These are phyloP conservation scores for Chaunax sp. DNA, from an alignment of 2,797 vertebrate species.

Conservation along the genomic window DNA sequence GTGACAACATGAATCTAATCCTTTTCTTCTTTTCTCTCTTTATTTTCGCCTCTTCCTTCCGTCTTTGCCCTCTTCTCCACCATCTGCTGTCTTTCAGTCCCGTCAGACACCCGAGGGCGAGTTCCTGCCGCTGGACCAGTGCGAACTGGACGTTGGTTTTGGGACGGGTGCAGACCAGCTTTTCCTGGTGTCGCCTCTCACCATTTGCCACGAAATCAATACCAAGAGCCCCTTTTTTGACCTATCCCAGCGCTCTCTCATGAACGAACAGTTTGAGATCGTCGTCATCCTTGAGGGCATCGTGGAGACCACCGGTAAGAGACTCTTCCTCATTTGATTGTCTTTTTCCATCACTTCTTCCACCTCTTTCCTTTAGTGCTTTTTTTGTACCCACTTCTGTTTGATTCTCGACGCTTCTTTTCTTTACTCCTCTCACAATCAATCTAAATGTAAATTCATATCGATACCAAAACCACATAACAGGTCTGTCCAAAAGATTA, in stretches of 20 bases:
- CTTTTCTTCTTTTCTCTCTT: slow-evolving; percentile 3
- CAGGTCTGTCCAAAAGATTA: slow-evolving; percentile 34
- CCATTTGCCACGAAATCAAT: slow-evolving; percentile 93
- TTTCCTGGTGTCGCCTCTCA: slow-evolving; percentile 92
- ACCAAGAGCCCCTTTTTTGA: slow-evolving; percentile 91
- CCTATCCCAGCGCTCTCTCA: slow-evolving; percentile 90
- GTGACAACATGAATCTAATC: slow-evolving; percentile 12
- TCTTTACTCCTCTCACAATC: slow-evolving; percentile 2
- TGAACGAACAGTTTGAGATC: slow-evolving; percentile 91
- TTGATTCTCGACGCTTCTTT: neutral
- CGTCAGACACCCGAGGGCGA: slow-evolving; percentile 93
- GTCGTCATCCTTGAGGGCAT: slow-evolving; percentile 94
- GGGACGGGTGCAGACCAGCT: slow-evolving; percentile 93
- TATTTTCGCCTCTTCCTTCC: neutral
- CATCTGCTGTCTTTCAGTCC: slow-evolving; percentile 77
- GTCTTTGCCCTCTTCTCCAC: neutral
- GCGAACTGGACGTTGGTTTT: slow-evolving; percentile 92
- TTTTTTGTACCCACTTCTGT: neutral
- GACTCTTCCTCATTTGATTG: neutral
- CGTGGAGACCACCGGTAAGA: slow-evolving; percentile 91
- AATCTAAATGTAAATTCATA: slow-evolving; percentile 62
- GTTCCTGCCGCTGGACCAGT: slow-evolving; percentile 92
- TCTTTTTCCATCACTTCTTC: slow-evolving; percentile 1
- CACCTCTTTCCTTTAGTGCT: neutral
- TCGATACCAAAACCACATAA: slow-evolving; percentile 30